phyloP scores from a whole-genome alignment of 2,888 invertebrate genomes.

The Drosophila cracens region DNA sequence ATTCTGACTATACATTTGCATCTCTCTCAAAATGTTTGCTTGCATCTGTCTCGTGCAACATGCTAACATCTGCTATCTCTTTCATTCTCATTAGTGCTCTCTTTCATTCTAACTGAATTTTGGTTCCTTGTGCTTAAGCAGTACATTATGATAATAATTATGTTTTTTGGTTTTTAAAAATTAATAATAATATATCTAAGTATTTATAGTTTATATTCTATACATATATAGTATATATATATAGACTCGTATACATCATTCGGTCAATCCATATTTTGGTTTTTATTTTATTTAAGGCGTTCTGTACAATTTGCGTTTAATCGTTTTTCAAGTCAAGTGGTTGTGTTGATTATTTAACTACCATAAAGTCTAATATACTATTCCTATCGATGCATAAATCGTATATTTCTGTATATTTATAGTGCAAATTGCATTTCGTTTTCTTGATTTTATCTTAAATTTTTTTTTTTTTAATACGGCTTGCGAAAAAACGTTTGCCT shows the following conservation, averaged over 20 bases:
- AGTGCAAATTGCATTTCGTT: conserved; percentile 67
- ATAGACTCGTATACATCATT: conserved; percentile 79
- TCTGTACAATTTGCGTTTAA: conserved; percentile 80
- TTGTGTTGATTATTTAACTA: conserved; percentile 77
- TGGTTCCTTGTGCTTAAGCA: conserved; percentile 76
- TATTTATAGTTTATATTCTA: conserved; percentile 65
- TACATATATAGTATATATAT: conserved; percentile 62
- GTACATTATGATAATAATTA: conserved; percentile 37
- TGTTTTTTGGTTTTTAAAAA: conserved; percentile 56
- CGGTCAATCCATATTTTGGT: conserved; percentile 58
- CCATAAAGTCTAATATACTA: conserved; percentile 67
- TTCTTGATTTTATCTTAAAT: conserved; percentile 37
- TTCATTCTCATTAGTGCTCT: conserved; percentile 22
- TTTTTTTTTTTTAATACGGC: conserved; percentile 33
- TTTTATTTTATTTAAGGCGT: conserved; percentile 73
- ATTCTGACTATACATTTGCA: neutral
- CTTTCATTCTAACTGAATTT: conserved; percentile 41
- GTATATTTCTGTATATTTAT: conserved; percentile 71
- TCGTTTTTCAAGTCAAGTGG: conserved; percentile 73
- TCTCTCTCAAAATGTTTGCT: conserved; percentile 3
- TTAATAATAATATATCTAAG: conserved; percentile 72
- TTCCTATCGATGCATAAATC: conserved; percentile 75
- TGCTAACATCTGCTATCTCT: conserved; percentile 23
- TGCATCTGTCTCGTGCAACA: conserved; percentile 15
- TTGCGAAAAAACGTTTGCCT: conserved; percentile 57